Conservation (phyloP, 2,888 invertebrate genomes). For the Agrotis segetum region DNA sequence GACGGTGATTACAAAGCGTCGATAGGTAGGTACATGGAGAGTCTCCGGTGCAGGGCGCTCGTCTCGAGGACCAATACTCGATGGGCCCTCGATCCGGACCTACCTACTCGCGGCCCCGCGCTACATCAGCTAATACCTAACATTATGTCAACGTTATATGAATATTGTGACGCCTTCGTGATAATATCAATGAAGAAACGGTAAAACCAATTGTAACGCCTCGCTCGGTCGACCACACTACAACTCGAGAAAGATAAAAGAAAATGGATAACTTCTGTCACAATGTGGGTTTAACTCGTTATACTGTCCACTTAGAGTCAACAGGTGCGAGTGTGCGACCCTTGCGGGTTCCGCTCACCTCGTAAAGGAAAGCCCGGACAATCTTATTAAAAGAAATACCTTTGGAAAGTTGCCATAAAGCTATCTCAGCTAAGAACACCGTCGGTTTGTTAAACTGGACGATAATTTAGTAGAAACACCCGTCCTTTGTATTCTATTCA, state of each 20-base stretch:
- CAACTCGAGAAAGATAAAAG: slow-evolving; percentile 34
- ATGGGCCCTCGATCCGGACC: slow-evolving; percentile 75
- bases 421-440: slow-evolving; percentile 50
- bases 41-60: slow-evolving; percentile 82
- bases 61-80: slow-evolving; percentile 85
- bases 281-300: slow-evolving; percentile 32
- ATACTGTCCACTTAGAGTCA: slow-evolving; percentile 40
- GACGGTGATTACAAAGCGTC: slow-evolving; percentile 70
- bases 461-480: slow-evolving; percentile 61
- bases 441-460: slow-evolving; percentile 56
- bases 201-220: slow-evolving; percentile 46
- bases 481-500: slow-evolving; percentile 69
- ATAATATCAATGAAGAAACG: slow-evolving; percentile 43
- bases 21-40: slow-evolving; percentile 69
- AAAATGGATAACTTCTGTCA: slow-evolving; percentile 28
- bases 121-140: slow-evolving; percentile 68
- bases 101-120: slow-evolving; percentile 66
- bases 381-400: slow-evolving; percentile 48
- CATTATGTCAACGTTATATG: slow-evolving; percentile 60
- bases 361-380: slow-evolving; percentile 27
- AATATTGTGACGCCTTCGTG: slow-evolving; percentile 34
- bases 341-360: slow-evolving; percentile 31
- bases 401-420: slow-evolving; percentile 46
- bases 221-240: slow-evolving; percentile 9
- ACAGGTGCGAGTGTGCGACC: slow-evolving; percentile 51